A percentile compares a stretch with the other conserved stretches of the same genome.
Conservation (phyloP, 2,113 vertebrate genomes). For the Semnornis frantzii region DNA sequence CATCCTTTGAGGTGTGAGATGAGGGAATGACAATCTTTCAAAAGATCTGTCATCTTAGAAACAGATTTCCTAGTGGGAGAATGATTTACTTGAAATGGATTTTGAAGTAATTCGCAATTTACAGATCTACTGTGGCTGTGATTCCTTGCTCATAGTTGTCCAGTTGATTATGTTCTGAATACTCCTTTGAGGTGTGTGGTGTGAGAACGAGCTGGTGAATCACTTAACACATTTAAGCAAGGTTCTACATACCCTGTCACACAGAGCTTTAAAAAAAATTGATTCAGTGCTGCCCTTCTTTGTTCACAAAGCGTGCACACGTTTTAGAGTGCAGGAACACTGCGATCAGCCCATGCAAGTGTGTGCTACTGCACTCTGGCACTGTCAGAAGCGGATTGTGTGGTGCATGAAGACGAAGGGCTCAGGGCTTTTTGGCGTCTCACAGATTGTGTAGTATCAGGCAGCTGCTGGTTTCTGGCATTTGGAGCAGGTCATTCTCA, state of each 20-base stretch:
- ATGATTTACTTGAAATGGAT: neutral
- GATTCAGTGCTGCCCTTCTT: neutral
- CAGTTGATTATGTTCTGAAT: neutral
- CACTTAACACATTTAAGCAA: neutral
- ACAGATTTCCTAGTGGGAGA: neutral
- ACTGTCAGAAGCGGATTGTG: neutral
- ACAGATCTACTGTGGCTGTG: neutral
- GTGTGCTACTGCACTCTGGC: accelerated
- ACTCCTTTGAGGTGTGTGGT: neutral
- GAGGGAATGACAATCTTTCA: neutral
- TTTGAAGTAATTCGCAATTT: constrained; percentile 6
- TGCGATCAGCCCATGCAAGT: neutral
- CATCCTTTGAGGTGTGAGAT: neutral
- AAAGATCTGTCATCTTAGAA: neutral
- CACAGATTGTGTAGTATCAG: neutral
- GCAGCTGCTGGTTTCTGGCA: neutral
- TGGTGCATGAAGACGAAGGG: neutral
- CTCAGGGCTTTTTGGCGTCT: neutral
- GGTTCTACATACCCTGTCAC: neutral
- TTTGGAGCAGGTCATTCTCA: neutral
- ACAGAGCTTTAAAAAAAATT: neutral
- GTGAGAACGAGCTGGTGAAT: neutral
- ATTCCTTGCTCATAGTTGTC: neutral
- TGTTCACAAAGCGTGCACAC: neutral
- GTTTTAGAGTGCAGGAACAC: neutral